Percentiles rank a stretch among this genome's conserved stretches.
phyloP scores from a whole-genome alignment of 2,888 invertebrate genomes.

The Flabesymbios commensalis region DNA sequence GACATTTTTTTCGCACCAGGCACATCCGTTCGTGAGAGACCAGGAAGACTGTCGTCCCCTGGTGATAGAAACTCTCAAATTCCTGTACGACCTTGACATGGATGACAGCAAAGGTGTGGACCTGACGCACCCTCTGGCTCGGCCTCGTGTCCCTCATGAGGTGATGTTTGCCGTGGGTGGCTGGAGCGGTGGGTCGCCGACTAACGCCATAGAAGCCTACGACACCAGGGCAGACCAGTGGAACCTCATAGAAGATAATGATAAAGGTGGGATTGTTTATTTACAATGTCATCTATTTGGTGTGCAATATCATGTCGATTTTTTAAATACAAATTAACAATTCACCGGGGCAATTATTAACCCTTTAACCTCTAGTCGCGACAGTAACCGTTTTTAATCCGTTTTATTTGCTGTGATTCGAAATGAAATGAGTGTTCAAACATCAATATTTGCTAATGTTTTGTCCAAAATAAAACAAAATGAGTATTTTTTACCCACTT shows the following conservation, averaged over 20 bases:
- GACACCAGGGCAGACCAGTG: conserved; percentile 60
- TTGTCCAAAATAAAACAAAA: too few relatives aligned
- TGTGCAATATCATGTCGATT: too few relatives aligned
- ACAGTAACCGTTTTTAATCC: too few relatives aligned
- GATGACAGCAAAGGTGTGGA: conserved; percentile 72
- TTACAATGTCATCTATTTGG: too few relatives aligned
- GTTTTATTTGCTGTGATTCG: too few relatives aligned
- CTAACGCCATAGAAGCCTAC: conserved; percentile 66
- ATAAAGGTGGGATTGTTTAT: conserved; percentile 23
- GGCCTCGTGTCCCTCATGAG: conserved; percentile 71
- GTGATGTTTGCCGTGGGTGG: conserved; percentile 64
- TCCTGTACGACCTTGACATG: conserved; percentile 89
- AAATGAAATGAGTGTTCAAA: too few relatives aligned
- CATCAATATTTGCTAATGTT: too few relatives aligned
- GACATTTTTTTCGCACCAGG: conserved; percentile 49
- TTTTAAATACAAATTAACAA: too few relatives aligned
- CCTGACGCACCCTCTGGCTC: conserved; percentile 67
- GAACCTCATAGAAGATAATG: conserved; percentile 38
- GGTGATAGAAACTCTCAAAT: conserved; percentile 87
- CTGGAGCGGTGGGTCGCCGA: conserved; percentile 77
- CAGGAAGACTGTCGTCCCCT: conserved; percentile 84
- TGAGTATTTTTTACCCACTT: too few relatives aligned
- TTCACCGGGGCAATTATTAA: too few relatives aligned
- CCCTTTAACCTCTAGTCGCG: too few relatives aligned
- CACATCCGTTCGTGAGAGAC: conserved; percentile 81